Evolutionary conservation across 1,140 invertebrate genomes (phyloP), one percentile per base, ranked within the genome.

Genomic region (Diorhabda sublineata): DNA sequence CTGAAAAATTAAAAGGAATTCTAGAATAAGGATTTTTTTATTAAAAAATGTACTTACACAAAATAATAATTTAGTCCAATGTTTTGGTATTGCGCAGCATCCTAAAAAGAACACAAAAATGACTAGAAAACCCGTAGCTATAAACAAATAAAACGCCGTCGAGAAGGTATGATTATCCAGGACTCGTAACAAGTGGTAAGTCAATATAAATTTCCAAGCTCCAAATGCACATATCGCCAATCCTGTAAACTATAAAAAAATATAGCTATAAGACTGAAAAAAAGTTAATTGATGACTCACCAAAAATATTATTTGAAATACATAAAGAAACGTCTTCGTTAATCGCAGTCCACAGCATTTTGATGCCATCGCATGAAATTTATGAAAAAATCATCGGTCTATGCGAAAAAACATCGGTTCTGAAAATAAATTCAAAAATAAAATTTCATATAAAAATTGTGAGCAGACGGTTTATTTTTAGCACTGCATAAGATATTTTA

Each of bases 1-100:
- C 92, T 94, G 85, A 67, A 88, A 87, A 61, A 68, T 26, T 3
- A 67, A 67, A 26, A 61, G 42, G 11, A 45, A 0, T 6, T 11
- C 42, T n/a, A 4, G 43, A 11, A 60, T 45, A n/a, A 44, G 41
- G 52, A n/a, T 45, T n/a, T 44, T 47, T 42, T 58, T 6, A 4
- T 0, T 6, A 2, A n/a, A 4, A 3, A 52, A 52, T 57, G 47
- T 66, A 74, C 70, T 71, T 66, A 73, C 72, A 64, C 68, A 70
- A 71, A 74, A 74, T 64, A 74, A 66, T n/a, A 74, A 45, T 67
- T 74, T 71, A 45, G 73, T 74, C 56, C 73, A 71, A 68, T 70
- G 71, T 66, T 74, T 74, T 69, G 73, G 73, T 74, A 74, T 74
- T 60, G 73, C 73, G 68, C 68, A 74, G 60, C 70, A 74, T 44